Evolutionary conservation across 64 coral and sea anemone genomes (phyloP).

Genomic region (Stichodactyla helianthus): DNA sequence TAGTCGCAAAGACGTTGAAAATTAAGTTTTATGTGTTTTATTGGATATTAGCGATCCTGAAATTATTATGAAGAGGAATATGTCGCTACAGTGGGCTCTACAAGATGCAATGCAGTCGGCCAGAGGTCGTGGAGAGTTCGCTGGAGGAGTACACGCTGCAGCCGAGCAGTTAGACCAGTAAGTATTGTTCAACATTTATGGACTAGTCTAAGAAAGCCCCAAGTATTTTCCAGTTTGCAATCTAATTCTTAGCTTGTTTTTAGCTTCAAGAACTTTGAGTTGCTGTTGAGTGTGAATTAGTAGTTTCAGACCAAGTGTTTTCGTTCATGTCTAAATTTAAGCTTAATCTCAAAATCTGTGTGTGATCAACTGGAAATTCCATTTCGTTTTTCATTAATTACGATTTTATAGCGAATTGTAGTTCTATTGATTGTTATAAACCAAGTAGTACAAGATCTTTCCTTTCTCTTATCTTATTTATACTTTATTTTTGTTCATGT

Average conservation of each 20-base stretch:
- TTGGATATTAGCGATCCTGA: conserved; percentile 2
- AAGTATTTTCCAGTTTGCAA: too few relatives aligned
- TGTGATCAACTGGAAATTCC: too few relatives aligned
- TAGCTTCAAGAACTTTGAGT: too few relatives aligned
- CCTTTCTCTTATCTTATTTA: not conserved
- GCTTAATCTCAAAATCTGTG: too few relatives aligned
- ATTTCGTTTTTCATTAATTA: too few relatives aligned
- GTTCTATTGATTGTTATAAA: too few relatives aligned
- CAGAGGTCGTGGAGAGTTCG: conserved; percentile 20
- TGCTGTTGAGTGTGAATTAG: too few relatives aligned
- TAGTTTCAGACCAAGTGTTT: too few relatives aligned
- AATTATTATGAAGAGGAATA: conserved; percentile 6
- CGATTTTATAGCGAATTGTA: too few relatives aligned
- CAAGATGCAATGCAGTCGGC: conserved; percentile 39
- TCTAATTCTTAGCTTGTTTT: too few relatives aligned
- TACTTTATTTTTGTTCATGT: not conserved
- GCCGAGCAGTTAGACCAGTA: conserved; percentile 46
- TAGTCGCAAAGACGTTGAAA: not conserved
- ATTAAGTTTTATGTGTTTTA: not conserved
- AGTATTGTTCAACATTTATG: conserved; percentile 10
- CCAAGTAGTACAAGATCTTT: too few relatives aligned
- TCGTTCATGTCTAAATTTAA: too few relatives aligned
- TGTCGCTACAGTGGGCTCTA: conserved; percentile 14
- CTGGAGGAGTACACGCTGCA: conserved; percentile 34
- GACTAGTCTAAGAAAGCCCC: not conserved